Percentiles rank a stretch among this genome's conserved stretches.
phyloP scores from a whole-genome alignment of 2,888 invertebrate species.

The Barypeithes pellucidus region DNA sequence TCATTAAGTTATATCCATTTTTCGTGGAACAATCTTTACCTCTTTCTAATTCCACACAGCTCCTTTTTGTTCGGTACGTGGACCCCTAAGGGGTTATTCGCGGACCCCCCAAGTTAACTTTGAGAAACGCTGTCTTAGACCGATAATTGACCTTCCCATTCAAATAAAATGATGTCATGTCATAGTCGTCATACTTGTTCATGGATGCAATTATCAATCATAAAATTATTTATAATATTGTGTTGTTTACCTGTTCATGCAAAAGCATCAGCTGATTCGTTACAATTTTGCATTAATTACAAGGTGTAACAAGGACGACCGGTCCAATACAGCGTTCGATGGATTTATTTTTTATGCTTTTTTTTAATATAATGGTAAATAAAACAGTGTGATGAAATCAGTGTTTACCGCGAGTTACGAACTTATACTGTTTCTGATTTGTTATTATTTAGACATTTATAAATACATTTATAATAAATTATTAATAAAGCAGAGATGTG shows the following conservation, averaged over 20 bases:
- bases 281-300: slow-evolving; percentile 2
- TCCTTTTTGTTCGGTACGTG: no score
- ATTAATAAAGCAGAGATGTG: not conserved
- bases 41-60: no score
- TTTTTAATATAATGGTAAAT: slow-evolving; percentile 2
- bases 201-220: not conserved
- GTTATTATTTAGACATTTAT: not conserved
- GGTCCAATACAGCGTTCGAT: slow-evolving; percentile 5
- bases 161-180: not conserved
- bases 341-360: not conserved
- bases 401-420: not conserved
- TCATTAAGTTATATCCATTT: no score
- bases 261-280: not conserved
- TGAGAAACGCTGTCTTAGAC: no score
- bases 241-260: slow-evolving; percentile 7
- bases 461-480: not conserved
- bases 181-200: not conserved
- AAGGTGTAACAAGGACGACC: slow-evolving; percentile 13
- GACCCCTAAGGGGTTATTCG: no score
- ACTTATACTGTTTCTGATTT: not conserved
- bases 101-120: no score
- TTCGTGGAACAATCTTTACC: no score
- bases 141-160: not conserved
- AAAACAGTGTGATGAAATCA: slow-evolving; percentile 5
- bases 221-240: slow-evolving; percentile 5